Evolutionary conservation across 2,113 vertebrate genomes (phyloP), one percentile per base, ranked within the genome.

Genomic region (Aplodontia rufa): DNA sequence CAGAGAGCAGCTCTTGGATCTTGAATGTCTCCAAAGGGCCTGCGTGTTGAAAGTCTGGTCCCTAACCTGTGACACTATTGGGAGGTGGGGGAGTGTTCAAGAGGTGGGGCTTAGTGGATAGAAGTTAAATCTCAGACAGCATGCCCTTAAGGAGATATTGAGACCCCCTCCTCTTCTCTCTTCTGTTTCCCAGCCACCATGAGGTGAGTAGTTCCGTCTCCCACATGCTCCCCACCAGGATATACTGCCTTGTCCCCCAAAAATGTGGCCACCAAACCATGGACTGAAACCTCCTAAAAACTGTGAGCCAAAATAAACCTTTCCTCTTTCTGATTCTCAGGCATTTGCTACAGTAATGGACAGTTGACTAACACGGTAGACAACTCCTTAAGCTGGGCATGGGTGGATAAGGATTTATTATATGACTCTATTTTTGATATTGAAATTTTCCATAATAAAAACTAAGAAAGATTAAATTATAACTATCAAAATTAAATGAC

Each of bases 401-500:
- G 26, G 32, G 24, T 16, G 51, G n/a, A 9, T 1, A 32, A 35
- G 53, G 53, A 72, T 85, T 72, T 84, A 86, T 64, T 87, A 42
- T 37, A 66, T 14, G 75, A 32, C 85, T 64, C 8, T 79, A n/a
- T 32, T 93, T 93, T 60, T 55, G 58, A 94, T n/a, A 92, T 40
- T 84, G 40, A 92, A 51, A 91, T 58, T 81, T 81, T 49, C 66
- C 19, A 62, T 35, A 20, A 94, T 53, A 75, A 83, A 80, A 91
- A 82, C 47, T 40, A 64, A 64, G 51, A 32, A 76, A 87, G 58
- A 80, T 92, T 71, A 92, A 81, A 76, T 47, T 35, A 47, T 74
- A 79, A 12, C 60, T 76, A 60, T 47, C 68, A 91, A 91, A 93
- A 95, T 81, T 74, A 96, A 96, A 94, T 74, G 74, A 24, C 60